Percentiles rank a stretch among this genome's conserved stretches.
These are phyloP conservation scores for human DNA, from an alignment of 2,113 vertebrate species.

Conservation along the genomic window GRCh38 chr22:43535001-43535500, in stretches of 20 bases:
- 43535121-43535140: fast-evolving
- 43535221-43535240: fast-evolving
- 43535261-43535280: background rate
- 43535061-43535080: fast-evolving
- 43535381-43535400: fast-evolving
- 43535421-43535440: fast-evolving
- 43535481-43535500: fast-evolving
- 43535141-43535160: fast-evolving
- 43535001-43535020: fast-evolving
- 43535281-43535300: fast-evolving
- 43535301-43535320: background rate
- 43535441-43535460: fast-evolving
- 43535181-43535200: too few species aligned
- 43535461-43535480: background rate
- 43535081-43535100: background rate
- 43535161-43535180: fast-evolving
- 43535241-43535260: fast-evolving
- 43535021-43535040: fast-evolving
- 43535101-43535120: fast-evolving
- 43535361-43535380: background rate
- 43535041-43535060: fast-evolving
- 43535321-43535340: fast-evolving
- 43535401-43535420: background rate
- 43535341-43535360: fast-evolving
- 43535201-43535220: background rate